These are phyloP conservation scores for Drosophila aff. DNA, from an alignment of 1,140 invertebrate genomes.

Conservation along the genomic window DNA sequence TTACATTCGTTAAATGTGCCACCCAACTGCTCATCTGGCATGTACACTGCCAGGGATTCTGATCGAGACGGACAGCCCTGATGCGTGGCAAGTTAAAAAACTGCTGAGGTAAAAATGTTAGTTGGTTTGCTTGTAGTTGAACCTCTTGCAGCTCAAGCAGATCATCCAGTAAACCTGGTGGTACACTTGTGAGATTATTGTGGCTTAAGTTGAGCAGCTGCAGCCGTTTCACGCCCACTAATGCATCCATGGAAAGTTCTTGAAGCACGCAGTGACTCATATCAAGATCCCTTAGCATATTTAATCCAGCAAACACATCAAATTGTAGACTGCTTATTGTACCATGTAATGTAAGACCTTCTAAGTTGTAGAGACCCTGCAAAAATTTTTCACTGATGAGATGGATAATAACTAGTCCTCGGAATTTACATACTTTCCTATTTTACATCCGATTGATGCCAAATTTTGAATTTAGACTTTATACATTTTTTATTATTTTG, in stretches of 20 bases:
- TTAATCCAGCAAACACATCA: constrained; percentile 88
- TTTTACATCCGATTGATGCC: no score
- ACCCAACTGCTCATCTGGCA: constrained; percentile 89
- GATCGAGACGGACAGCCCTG: constrained; percentile 86
- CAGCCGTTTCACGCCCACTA: constrained; percentile 88
- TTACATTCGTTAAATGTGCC: constrained; percentile 86
- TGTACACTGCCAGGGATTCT: constrained; percentile 90
- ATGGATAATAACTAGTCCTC: neutral
- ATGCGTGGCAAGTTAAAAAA: constrained; percentile 87
- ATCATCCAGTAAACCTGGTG: constrained; percentile 88
- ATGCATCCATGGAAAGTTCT: constrained; percentile 89
- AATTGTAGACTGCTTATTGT: constrained; percentile 87
- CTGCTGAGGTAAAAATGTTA: constrained; percentile 86
- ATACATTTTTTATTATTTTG: no score
- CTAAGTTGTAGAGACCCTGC: constrained; percentile 78
- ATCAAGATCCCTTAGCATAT: constrained; percentile 87
- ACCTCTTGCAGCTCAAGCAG: constrained; percentile 87
- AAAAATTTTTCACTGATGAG: neutral
- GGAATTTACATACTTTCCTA: no score
- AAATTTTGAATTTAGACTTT: no score
- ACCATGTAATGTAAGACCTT: constrained; percentile 85
- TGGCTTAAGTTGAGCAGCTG: constrained; percentile 88
- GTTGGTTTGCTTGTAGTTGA: constrained; percentile 87
- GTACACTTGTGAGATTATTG: constrained; percentile 87
- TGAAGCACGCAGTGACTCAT: constrained; percentile 88